Base-by-base conservation (phyloP, 2,113 vertebrate species). In the rat (Rattus norvegicus) region DNA sequence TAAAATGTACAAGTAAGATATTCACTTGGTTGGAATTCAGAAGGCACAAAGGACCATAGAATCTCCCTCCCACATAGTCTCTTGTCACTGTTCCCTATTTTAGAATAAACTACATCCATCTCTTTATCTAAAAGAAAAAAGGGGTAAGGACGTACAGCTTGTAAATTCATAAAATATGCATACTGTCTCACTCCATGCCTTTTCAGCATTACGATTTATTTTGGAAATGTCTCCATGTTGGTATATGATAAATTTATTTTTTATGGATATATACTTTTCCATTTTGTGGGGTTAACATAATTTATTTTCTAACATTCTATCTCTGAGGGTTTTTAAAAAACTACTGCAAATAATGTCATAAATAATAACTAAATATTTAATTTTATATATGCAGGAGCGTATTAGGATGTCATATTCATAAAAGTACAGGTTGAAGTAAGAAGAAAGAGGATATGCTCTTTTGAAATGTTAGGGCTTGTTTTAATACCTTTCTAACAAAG, bases 1-100 rank as follows among this genome's bases (percentile, higher is more conserved):
- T 95, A 84, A 85, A 75, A 17, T 70, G 36, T 94, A 84, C 90
- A 85, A 80, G 30, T 91, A 69, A 94, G 75, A 65, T 88, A 84
- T 84, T 96, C 92, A 90, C 39, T 30, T 92, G 56, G 39, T 92
- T 75, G 81, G 84, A 77, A 95, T 75, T 92, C 61, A 72, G 28
- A 90, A 90, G 63, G 20, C 77, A 88, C 72, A 77, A 81, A 94
- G 77, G 56, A 81, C 20, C 72, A 61, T 43, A 43, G 52, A 8
- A 28, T 28, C 20, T 95, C 28, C 28, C 43, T 56, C n/a, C 69
- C 13, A 17, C 10, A 17, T 75, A 88, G 54, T 75, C 3, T 73
- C 70, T 30, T 93, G 33, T 73, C n/a, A 28, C 47, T 90, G 22
- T 36, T 95, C 5, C 33, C 28, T 47, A 2, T n/a, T 83, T 73